These are phyloP conservation scores for Gasterosteus aculeatus DNA, from an alignment of 2,113 vertebrate species.

Conservation along the genomic window DNA sequence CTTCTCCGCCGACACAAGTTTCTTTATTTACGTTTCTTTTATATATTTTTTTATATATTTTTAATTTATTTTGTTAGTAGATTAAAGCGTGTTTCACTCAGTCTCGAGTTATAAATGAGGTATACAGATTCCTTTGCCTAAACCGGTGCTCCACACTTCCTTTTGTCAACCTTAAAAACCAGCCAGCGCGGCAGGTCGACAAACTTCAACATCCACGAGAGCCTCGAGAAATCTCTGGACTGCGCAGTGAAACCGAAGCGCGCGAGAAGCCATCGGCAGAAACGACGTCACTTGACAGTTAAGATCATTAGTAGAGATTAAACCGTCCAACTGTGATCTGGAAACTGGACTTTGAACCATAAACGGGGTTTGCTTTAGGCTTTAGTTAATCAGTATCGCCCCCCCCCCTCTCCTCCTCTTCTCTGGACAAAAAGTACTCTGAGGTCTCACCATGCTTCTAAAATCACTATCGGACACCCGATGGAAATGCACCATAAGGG, in stretches of 20 bases:
- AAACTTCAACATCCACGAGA: conserved; percentile 34
- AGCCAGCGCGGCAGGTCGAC: conserved; percentile 53
- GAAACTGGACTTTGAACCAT: conserved; percentile 33
- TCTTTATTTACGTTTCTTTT: conserved; percentile 40
- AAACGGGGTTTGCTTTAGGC: conserved; percentile 36
- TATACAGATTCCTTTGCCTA: conserved; percentile 89
- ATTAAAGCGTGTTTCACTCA: conserved; percentile 91
- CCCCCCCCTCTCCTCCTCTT: background rate
- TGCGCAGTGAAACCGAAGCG: conserved; percentile 30
- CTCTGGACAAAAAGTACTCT: conserved; percentile 17
- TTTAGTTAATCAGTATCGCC: conserved; percentile 43
- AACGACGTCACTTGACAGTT: conserved; percentile 5
- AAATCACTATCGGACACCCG: conserved; percentile 40
- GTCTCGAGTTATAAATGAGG: conserved; percentile 96
- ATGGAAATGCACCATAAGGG: conserved; percentile 64
- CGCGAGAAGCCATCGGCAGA: conserved; percentile 31
- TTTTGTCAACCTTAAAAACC: conserved; percentile 32
- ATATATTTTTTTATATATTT: conserved; percentile 27
- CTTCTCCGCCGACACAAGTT: conserved; percentile 84
- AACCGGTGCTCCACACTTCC: conserved; percentile 54
- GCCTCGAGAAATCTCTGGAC: conserved; percentile 16
- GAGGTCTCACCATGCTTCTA: conserved; percentile 18
- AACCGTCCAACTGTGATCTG: background rate
- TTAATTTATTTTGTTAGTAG: conserved; percentile 79
- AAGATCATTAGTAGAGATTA: background rate